These are phyloP conservation scores for Drosophila mimica DNA, from an alignment of 2,888 invertebrate species.

Conservation along the genomic window DNA sequence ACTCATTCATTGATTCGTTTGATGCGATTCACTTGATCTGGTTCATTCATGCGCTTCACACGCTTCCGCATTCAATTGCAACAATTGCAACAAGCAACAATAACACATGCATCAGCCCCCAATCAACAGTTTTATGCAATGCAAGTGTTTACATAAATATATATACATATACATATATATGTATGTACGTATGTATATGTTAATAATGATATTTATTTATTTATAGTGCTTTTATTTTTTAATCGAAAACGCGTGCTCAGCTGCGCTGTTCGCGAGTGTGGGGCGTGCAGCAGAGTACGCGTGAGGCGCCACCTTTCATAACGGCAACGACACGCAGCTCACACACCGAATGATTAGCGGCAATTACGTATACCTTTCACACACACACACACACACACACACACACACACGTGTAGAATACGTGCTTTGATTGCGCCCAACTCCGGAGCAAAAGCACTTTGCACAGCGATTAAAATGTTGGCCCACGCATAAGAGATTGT, in stretches of 20 bases:
- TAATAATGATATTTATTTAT: constrained; percentile 14
- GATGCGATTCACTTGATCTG: constrained; percentile 5
- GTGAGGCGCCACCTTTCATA: constrained; percentile 50
- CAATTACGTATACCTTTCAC: constrained; percentile 33
- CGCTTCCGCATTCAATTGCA: constrained; percentile 41
- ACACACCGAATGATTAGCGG: constrained; percentile 54
- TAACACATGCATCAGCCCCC: constrained; percentile 31
- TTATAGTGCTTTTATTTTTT: constrained; percentile 1
- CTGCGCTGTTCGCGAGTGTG: constrained; percentile 9
- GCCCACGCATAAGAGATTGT: constrained; percentile 21
- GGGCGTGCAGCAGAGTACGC: constrained; percentile 12
- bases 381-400: not conserved
- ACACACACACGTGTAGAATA: not conserved
- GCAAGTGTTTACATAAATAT: not conserved
- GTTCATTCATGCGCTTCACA: constrained; percentile 2
- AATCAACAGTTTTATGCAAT: constrained; percentile 26
- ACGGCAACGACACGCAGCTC: constrained; percentile 52
- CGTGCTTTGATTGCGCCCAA: constrained; percentile 44
- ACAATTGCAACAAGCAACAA: not conserved
- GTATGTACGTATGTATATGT: not conserved
- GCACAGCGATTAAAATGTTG: constrained; percentile 8
- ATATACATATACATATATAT: not conserved
- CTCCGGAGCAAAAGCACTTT: constrained; percentile 23
- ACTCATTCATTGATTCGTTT: constrained; percentile 23
- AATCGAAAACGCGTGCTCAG: constrained; percentile 54